Evolutionary conservation across 1,140 invertebrate species (phyloP), one percentile per base, ranked within the genome.

Genomic region (Bombus consobrinus): DNA sequence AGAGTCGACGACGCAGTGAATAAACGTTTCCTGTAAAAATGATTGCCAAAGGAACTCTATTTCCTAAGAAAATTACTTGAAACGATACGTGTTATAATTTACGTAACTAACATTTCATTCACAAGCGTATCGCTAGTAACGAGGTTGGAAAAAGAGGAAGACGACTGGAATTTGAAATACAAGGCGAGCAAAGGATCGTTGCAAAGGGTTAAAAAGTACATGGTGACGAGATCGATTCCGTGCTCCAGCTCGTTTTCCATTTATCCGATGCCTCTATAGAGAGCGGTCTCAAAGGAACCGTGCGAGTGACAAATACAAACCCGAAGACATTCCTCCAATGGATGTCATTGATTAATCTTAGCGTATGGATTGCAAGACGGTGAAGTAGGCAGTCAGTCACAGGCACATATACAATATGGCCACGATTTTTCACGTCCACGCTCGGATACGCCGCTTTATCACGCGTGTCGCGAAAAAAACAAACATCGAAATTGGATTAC

Each of bases 271-370:
- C 76, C 10, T 62, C 25, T 18, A 15, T 69, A 32, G 53, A 62
- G 83, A 79, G 43, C 39, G 75, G 75, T 71, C 76, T 71, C 75
- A 80, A 80, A 80, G 83, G 83, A 85, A 64, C 57, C 66, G 76
- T 85, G 83, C 83, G 53, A 85, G 89, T 90, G 90, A 94, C 93
- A 92, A 94, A 93, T 92, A 93, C 91, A 92, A 93, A 93, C 91
- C 92, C 89, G 84, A 88, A 90, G 89, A 92, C 89, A 84, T 91
- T 90, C 88, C 78, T 88, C 88, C 66, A 82, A 78, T 84, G 83
- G 64, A 79, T 78, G 82, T 86, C 87, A 68, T 79, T 86, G 87
- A 91, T 91, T 91, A 91, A 89, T 89, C 86, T 68, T 83, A 59
- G n/a, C 73, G 76, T 80, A 82, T 83, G 80, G 83, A 85, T 85